Evolutionary conservation across 2,888 invertebrate genomes (phyloP), one percentile per base, ranked within the genome.

Genomic region (Eristalis arbustorum): DNA sequence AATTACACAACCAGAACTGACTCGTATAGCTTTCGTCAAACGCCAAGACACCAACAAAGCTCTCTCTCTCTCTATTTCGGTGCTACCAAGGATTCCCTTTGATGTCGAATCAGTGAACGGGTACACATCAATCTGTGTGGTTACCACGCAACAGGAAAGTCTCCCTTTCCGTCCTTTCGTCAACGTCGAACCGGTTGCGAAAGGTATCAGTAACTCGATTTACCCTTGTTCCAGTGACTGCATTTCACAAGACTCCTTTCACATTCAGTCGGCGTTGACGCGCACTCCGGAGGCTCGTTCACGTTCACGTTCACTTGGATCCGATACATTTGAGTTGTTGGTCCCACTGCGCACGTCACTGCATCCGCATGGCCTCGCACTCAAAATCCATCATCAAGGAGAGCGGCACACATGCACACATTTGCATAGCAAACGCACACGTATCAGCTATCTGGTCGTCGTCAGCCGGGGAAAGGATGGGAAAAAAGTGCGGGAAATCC

Each of bases 371-470:
- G 79, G 80, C 71, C 56, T 75, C 49, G 8, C n/a, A 49, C 49
- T n/a, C 49, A 59, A 57, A 75, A 80, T 80, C 71, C 80, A 84
- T 84, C 80, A 75, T 57, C 63, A 34, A 42, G 64, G 56, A 25
- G 18, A 18, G 49, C 18, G 49, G 49, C 49, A 56, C 63, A 69
- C 66, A 77, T 69, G 74, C 74, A 63, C 49, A 56, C 63, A 69
- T 71, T 82, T 69, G 74, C 74, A 63, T n/a, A 77, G 69, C 42
- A 73, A 83, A 85, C 71, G 75, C 79, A 79, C 73, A 71, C 63
- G 57, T 75, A 22, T 18, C 61, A 34, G 68, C 31, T n/a, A 23
- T 64, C 22, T 73, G 31, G 3, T n/a, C 23, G 49, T 61, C 62
- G 11, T 66, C 23, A 13, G 22, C 69, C 8, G 62, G 57, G 57